A percentile compares a stretch with the other conserved stretches of the same genome.
Conservation (phyloP, 2,888 invertebrate species). For the Agapostemon virescens region DNA sequence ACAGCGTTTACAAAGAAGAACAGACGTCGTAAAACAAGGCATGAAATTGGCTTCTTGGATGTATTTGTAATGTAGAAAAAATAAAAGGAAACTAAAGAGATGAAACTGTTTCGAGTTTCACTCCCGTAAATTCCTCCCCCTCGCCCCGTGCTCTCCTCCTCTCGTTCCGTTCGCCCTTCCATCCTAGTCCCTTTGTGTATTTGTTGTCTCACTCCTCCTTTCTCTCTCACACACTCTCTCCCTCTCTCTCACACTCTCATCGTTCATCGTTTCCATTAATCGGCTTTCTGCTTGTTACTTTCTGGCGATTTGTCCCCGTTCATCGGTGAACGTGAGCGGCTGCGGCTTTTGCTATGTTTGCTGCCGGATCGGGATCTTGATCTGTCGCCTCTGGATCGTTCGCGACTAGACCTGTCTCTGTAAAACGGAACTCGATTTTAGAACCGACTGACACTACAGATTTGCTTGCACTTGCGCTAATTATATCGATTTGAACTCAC, state of each 20-base stretch:
- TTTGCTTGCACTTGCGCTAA: constrained; percentile 62
- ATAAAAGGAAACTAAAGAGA: constrained; percentile 51
- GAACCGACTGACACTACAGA: constrained; percentile 11
- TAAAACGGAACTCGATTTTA: constrained; percentile 38
- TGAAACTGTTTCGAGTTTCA: constrained; percentile 19
- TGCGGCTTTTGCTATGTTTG: constrained; percentile 80
- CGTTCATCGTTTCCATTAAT: constrained; percentile 61
- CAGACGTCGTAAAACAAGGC: constrained; percentile 50
- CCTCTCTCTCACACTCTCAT: background rate
- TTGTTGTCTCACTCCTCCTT: background rate
- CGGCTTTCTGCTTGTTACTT: constrained; percentile 75
- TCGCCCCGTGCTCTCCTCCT: too few species aligned
- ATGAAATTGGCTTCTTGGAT: constrained; percentile 71
- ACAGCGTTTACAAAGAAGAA: constrained; percentile 44
- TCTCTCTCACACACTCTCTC: background rate
- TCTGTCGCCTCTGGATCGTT: constrained; percentile 78
- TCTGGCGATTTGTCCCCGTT: constrained; percentile 79
- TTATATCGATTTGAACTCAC: constrained; percentile 75
- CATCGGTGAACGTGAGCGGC: constrained; percentile 79
- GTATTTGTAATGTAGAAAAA: constrained; percentile 64
- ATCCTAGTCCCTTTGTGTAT: background rate
- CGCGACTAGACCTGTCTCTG: constrained; percentile 79
- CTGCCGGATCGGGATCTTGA: constrained; percentile 78
- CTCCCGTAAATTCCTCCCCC: constrained; percentile 6
- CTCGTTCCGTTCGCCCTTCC: background rate